These are phyloP conservation scores for Numenius phaeopus DNA, from an alignment of 2,797 vertebrate genomes.

Conservation along the genomic window DNA sequence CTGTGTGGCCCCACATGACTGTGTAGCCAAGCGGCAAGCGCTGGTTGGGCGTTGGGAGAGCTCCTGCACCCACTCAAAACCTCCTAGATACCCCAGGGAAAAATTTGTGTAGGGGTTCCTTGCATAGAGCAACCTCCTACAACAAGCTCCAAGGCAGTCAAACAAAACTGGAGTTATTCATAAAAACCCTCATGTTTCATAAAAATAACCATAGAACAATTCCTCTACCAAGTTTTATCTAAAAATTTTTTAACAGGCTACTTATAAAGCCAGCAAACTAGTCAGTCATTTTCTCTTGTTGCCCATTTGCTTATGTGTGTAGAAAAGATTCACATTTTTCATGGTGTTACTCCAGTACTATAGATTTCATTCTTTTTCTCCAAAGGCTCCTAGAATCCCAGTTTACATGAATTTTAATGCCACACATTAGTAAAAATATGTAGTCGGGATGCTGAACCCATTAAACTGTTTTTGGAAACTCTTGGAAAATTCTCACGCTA, in stretches of 20 bases:
- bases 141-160: not conserved
- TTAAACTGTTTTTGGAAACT: not conserved
- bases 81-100: fast-evolving
- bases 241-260: not conserved
- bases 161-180: not conserved
- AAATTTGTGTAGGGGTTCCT: fast-evolving
- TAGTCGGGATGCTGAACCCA: not conserved
- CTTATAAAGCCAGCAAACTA: not conserved
- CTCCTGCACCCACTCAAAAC: not conserved
- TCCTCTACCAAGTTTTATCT: not conserved
- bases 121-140: not conserved
- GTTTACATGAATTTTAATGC: not conserved
- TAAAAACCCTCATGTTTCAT: not conserved
- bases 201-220: not conserved
- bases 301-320: fast-evolving
- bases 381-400: not conserved
- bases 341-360: not conserved
- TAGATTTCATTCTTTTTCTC: not conserved
- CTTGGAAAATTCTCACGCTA: not conserved
- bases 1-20: fast-evolving
- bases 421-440: not conserved
- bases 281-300: not conserved
- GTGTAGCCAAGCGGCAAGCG: fast-evolving
- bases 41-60: fast-evolving
- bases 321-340: not conserved